Evolutionary conservation across 1,140 invertebrate species (phyloP), one percentile per base, ranked within the genome.

Genomic region (Drosophila athabasca): DNA sequence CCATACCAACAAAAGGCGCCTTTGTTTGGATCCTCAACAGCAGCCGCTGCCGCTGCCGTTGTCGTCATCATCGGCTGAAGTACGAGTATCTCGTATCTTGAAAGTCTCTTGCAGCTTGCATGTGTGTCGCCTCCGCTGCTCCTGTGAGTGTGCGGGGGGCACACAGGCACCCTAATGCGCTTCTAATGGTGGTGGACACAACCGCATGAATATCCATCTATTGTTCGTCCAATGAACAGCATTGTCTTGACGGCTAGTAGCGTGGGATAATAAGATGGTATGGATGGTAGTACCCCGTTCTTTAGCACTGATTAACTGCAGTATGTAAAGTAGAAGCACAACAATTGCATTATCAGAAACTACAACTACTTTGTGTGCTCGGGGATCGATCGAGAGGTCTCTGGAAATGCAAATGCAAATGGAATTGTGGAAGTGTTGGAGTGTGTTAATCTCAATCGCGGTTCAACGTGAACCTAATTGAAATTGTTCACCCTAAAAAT

Each of bases 401-500:
- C 35, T 39, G 35, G 11, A 3, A 13, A 13, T 39, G 35, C 29
- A 7, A 29, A 9, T 31, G 31, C 7, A 31, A 31, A 8, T 31
- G 35, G 35, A 13, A 13, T 11, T 39, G 35, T 39, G 11, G 35
- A 39, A 39, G 35, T 39, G 35, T 53, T 53, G 57, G 29, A 60
- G 69, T 72, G 67, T 55, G 65, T 73, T 73, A 74, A 74, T 74
- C 71, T 51, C 43, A 48, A 74, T 65, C 71, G 61, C 71, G 73
- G 73, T 76, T 76, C 73, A 76, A 61, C 65, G 72, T 76, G 52
- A 62, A 76, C 73, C 73, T 76, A 76, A 76, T 76, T 76, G 73
- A 76, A 76, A 76, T 76, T 76, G 72, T 76, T 76, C 73, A 76
- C 73, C 73, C 73, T 61, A 76, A 76, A 76, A 76, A 76, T 76